Conservation (phyloP, 2,113 vertebrate genomes). For the Pyrgilauda ruficollis region DNA sequence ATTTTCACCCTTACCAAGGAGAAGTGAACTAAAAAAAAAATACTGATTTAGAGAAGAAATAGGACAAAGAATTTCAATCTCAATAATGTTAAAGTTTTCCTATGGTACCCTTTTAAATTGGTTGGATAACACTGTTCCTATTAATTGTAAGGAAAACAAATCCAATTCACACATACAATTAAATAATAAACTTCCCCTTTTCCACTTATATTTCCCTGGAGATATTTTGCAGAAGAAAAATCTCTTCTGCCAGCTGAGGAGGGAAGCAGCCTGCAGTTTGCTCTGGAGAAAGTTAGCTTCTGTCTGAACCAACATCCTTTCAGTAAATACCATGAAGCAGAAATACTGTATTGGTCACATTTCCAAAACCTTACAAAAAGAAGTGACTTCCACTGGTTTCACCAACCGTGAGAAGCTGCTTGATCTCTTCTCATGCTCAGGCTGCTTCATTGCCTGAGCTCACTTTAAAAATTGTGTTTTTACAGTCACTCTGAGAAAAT, state of each 20-base stretch:
- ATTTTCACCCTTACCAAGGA: neutral
- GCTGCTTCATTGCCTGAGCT: neutral
- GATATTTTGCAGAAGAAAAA: slow-evolving; percentile 45
- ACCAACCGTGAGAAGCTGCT: neutral
- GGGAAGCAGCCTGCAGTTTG: slow-evolving; percentile 43
- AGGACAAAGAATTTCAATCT: neutral
- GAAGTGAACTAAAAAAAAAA: neutral
- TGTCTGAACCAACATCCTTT: slow-evolving; percentile 45
- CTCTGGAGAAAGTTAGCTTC: slow-evolving; percentile 61
- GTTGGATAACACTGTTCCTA: neutral
- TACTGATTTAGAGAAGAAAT: neutral
- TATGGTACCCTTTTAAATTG: neutral
- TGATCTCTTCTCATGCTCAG: neutral
- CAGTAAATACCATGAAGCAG: slow-evolving; percentile 28
- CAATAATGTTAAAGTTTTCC: neutral
- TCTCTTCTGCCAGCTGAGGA: slow-evolving; percentile 61
- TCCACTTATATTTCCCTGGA: neutral
- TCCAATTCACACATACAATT: neutral
- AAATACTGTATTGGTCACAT: neutral
- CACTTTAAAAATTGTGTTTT: slow-evolving; percentile 18
- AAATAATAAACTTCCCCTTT: neutral
- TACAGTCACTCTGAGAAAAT: neutral
- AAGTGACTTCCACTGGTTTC: neutral
- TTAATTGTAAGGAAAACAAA: neutral
- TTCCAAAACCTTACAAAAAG: slow-evolving; percentile 22